Evolutionary conservation across 2,113 vertebrate species (phyloP), one percentile per base, ranked within the genome.

Genomic region (Manacus vitellinus): DNA sequence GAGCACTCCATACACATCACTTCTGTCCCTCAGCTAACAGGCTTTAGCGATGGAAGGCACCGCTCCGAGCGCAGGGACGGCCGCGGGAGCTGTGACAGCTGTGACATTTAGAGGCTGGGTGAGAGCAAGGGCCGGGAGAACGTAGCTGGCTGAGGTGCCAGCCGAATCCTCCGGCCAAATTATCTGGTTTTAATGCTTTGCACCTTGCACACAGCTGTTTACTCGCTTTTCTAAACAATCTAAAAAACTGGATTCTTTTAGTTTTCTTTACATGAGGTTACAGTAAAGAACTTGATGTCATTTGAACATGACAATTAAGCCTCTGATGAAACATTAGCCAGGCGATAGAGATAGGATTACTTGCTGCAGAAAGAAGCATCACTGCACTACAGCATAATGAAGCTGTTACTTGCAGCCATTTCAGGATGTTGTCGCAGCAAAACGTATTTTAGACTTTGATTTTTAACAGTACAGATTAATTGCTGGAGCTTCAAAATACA

Each of bases 251-350:
- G 35, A 39, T 59, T 75, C 41, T 65, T 22, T 54, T 62, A 16
- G 24, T 41, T 86, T 46, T 91, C 74, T 55, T 85, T 71, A 31
- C 62, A 4, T 15, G 20, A 54, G 28, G 10, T 65, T 59, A 28
- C 24, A 23, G 56, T 75, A 41, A 55, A 91, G 83, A 86, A n/a
- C 16, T 59, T n/a, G 35, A 54, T 81, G 86, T 74, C 72, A 97
- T 83, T 62, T 94, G 97, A 98, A 92, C 95, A 95, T 92, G 94
- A 95, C 97, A 96, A 95, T 97, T 97, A 97, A 96, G 56, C 82
- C 56, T 59, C 77, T 13, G 52, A 86, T 97, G 98, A 98, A 98
- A 98, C 92, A 8, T 54, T 94, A 98, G 95, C 88, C 96, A 10
- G 51, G 85, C 18, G 30, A 39, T 2, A 84, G 95, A 73, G 90